Base-by-base conservation (phyloP, 1,140 invertebrate genomes). In the Solenopsis invicta region DNA sequence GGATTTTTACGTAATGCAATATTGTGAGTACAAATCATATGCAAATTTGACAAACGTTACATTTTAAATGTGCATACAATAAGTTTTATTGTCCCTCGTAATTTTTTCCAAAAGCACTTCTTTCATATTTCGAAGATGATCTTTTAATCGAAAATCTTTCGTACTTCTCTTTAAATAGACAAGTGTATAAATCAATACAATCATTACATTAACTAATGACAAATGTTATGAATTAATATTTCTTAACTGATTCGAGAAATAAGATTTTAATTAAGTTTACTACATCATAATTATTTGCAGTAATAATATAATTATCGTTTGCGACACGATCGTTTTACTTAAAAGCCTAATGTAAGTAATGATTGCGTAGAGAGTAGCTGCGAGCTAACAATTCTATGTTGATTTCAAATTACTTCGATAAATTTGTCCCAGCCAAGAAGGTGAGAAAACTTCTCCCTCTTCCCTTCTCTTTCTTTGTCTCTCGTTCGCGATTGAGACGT, bases 321-420 rank as follows among this genome's bases (percentile, higher is more conserved):
- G 62, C n/a, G 50, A 29, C 24, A 16, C 34, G 4, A 50, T 50
- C 16, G n/a, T 67, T 67, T 67, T 34, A 16, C 37, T 9, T 71
- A 52, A 2, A 37, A 52, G n/a, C 0, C n/a, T 80, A 80, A 80
- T 41, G 21, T 37, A 48, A 48, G 41, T 41, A 41, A 41, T 4
- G 37, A 29, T 9, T 37, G 12, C 29, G 29, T 29, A 29, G 29
- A 29, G 29, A 29, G 29, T 29, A 29, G 29, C n/a, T 52, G 3
- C 3, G 37, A 64, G 18, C 12, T 21, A 56, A 29, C 29, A 34
- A 18, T 29, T 61, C 18, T 5, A 8, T 61, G 54, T 21, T 16
- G 18, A 82, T 74, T 61, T 45, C 24, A 50, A 84, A n/a, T 61
- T 74, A 48, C 24, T 84, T 37, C 41, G 54, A 50, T 61, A 61